phyloP scores from a whole-genome alignment of 1,140 invertebrate genomes.

The Oryctes rhinoceros region DNA sequence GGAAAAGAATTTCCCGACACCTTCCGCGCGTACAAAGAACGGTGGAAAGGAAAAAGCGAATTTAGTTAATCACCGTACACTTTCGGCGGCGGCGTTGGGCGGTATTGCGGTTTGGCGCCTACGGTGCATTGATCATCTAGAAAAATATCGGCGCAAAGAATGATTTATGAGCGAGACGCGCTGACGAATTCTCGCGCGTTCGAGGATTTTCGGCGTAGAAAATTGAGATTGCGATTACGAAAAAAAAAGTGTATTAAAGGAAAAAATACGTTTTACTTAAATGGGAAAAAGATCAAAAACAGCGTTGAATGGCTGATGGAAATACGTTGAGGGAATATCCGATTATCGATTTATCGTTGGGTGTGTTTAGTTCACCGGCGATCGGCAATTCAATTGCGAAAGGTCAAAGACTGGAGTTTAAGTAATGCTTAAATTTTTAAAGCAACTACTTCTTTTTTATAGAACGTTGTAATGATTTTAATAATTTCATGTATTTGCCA shows the following conservation, averaged over 20 bases:
- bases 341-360: background rate
- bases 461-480: too few species aligned
- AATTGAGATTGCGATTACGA: slow-evolving; percentile 21
- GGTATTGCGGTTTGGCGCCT: background rate
- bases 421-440: too few species aligned
- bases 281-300: slow-evolving; percentile 6
- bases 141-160: slow-evolving; percentile 15
- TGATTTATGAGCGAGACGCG: slow-evolving; percentile 28
- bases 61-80: slow-evolving; percentile 12
- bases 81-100: background rate
- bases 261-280: slow-evolving; percentile 21
- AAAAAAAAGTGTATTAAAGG: slow-evolving; percentile 14
- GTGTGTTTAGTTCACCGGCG: background rate
- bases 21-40: background rate
- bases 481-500: too few species aligned
- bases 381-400: too few species aligned
- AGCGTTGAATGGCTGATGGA: slow-evolving; percentile 16
- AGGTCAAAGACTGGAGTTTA: too few species aligned
- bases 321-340: background rate
- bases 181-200: background rate
- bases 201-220: background rate
- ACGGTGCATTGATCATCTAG: slow-evolving; percentile 9
- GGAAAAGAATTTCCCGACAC: slow-evolving; percentile 9
- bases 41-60: background rate
- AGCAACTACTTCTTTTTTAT: too few species aligned